phyloP scores from a whole-genome alignment of 2,888 invertebrate species.

The Thera obeliscata region DNA sequence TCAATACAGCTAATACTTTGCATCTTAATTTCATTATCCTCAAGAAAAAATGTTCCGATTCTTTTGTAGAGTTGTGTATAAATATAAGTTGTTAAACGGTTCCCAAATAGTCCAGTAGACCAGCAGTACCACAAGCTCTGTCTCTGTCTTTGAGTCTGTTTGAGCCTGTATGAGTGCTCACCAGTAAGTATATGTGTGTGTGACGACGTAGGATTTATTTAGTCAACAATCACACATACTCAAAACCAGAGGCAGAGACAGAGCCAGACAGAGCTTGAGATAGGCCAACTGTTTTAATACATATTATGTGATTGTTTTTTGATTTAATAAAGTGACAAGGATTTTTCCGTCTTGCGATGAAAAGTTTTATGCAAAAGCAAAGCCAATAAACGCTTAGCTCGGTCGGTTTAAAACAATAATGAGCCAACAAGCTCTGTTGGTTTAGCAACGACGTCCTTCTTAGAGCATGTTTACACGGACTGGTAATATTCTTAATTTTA shows the following conservation, averaged over 20 bases:
- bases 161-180: no score
- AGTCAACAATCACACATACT: no score
- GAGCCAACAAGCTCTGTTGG: constrained; percentile 37
- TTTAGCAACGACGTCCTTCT: constrained; percentile 29
- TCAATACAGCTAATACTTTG: constrained; percentile 59
- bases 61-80: not conserved
- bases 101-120: no score
- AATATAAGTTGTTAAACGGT: no score
- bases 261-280: no score
- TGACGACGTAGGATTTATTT: no score
- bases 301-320: not conserved
- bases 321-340: not conserved
- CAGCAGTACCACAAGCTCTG: no score
- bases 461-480: constrained; percentile 15
- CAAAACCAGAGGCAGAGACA: no score
- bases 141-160: no score
- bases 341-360: constrained; percentile 1
- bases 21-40: constrained; percentile 31
- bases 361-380: constrained; percentile 19
- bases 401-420: constrained; percentile 35
- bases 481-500: constrained; percentile 20
- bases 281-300: no score
- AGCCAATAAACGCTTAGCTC: constrained; percentile 23
- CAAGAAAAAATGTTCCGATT: not conserved
- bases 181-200: no score